A percentile compares a stretch with the other conserved stretches of the same genome.
Evolutionary conservation across 2,797 vertebrate species (phyloP).

Genomic region (Propithecus perrieri): DNA sequence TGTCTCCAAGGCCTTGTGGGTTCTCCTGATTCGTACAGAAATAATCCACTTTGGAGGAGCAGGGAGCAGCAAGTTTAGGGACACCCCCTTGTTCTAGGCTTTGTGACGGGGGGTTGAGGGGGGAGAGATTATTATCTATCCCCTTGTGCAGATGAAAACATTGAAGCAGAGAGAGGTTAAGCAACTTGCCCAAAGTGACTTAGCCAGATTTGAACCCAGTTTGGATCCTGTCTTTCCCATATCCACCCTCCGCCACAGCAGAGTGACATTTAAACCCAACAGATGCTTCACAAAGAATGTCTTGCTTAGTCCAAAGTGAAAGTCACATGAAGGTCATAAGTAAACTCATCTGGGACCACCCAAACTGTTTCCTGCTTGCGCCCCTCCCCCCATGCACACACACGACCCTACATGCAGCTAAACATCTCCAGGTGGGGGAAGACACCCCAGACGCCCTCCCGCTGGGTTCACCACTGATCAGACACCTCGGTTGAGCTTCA

Average conservation of each 20-base stretch:
- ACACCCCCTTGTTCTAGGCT: neutral
- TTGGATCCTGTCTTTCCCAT: neutral
- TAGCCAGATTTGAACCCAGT: neutral
- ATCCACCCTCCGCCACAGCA: neutral
- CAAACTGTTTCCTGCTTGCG: neutral
- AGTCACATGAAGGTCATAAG: neutral
- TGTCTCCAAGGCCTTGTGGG: neutral
- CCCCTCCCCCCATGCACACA: rapidly evolving
- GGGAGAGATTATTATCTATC: neutral
- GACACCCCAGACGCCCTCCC: neutral
- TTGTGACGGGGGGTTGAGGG: neutral
- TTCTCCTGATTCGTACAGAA: neutral
- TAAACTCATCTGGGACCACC: neutral
- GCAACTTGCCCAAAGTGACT: neutral
- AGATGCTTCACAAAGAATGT: neutral
- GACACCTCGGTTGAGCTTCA: neutral
- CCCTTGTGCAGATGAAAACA: neutral
- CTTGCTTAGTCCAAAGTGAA: neutral
- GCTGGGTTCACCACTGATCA: neutral
- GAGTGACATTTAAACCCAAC: neutral
- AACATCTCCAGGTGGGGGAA: too few relatives aligned
- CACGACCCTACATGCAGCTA: neutral
- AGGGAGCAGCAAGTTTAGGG: neutral
- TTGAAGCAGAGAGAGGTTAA: neutral
- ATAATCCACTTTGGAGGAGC: neutral